Conservation (phyloP, 2,888 invertebrate genomes). For the Andrena marginata region DNA sequence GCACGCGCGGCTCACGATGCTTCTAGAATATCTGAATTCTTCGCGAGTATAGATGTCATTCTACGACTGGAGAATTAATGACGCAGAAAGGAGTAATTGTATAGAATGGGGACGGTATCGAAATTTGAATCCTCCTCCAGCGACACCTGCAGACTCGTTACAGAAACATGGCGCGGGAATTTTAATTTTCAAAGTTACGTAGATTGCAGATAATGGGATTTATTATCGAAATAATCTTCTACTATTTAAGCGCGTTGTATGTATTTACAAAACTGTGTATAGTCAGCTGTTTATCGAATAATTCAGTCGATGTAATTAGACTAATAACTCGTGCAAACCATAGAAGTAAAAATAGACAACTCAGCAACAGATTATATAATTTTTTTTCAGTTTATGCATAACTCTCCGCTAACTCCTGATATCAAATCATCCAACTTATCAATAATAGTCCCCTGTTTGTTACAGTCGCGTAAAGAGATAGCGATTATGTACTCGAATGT, state of each 20-base stretch:
- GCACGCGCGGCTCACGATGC: background rate
- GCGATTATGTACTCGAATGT: slow-evolving; percentile 38
- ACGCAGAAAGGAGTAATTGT: background rate
- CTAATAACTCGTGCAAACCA: background rate
- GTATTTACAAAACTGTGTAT: too few relatives aligned
- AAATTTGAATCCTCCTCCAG: background rate
- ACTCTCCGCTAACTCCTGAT: background rate
- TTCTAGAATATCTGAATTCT: background rate
- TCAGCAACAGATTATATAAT: background rate
- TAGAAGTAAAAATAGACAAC: background rate
- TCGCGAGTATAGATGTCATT: background rate
- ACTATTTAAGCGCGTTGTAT: too few relatives aligned
- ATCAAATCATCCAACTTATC: slow-evolving; percentile 8
- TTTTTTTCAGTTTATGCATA: background rate
- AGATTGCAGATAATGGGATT: too few relatives aligned
- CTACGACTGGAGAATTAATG: background rate
- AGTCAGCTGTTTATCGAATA: background rate
- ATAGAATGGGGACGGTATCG: background rate
- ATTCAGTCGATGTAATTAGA: background rate
- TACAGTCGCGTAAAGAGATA: slow-evolving; percentile 25
- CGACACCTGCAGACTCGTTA: background rate
- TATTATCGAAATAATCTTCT: too few relatives aligned
- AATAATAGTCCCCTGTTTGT: background rate
- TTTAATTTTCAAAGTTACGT: background rate
- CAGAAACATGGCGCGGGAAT: background rate